These are phyloP conservation scores for Phylloscopus collybita DNA, from an alignment of 2,797 vertebrate species.

Conservation along the genomic window DNA sequence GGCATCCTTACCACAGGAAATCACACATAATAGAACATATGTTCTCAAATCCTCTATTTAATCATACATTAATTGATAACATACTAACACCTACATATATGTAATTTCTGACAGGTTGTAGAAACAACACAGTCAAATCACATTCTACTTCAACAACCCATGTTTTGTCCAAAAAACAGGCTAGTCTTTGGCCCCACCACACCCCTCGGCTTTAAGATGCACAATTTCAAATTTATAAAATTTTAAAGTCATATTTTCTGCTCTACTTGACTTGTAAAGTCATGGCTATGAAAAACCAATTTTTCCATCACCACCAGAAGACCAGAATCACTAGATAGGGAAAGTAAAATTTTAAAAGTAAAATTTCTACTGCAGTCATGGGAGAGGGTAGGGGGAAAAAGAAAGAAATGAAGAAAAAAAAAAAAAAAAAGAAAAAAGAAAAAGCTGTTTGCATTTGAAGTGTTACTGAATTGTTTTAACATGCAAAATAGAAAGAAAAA, in stretches of 20 bases:
- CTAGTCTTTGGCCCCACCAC: background rate
- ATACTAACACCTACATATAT: background rate
- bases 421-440: no score
- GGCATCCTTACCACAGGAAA: background rate
- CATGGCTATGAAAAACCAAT: background rate
- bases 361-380: background rate
- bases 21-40: background rate
- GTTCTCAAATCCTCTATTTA: background rate
- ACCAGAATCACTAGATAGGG: background rate
- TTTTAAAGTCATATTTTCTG: background rate
- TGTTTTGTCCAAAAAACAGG: background rate
- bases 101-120: background rate
- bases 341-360: background rate
- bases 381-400: no score
- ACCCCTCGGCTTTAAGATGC: background rate
- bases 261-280: background rate
- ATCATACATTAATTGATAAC: background rate
- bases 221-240: background rate
- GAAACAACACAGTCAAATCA: background rate
- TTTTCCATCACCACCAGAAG: background rate
- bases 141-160: fast-evolving
- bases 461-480: background rate
- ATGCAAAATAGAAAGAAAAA: background rate
- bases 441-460: background rate
- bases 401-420: background rate